phyloP scores from a whole-genome alignment of 2,797 vertebrate genomes.

The Platalea minor region DNA sequence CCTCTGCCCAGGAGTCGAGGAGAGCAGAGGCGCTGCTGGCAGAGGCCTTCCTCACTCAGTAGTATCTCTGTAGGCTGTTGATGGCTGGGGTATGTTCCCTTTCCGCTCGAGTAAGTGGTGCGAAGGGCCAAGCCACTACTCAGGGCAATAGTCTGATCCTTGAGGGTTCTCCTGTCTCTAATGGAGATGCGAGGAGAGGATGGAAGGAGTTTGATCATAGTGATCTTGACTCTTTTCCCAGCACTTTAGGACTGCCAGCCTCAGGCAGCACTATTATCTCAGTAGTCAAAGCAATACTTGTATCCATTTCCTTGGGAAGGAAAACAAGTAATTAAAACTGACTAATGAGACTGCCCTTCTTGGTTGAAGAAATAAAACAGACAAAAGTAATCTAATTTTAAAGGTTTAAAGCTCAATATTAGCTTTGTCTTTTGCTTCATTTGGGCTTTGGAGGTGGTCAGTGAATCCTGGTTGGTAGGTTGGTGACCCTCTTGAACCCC shows the following conservation, averaged over 20 bases:
- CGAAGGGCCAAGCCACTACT: not conserved
- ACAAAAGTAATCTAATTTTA: not conserved
- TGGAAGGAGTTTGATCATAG: not conserved
- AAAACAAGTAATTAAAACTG: not conserved
- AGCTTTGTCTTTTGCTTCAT: not conserved
- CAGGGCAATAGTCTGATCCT: not conserved
- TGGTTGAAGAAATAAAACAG: not conserved
- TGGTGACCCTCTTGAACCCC: not conserved
- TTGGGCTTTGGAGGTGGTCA: not conserved
- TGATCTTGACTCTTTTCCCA: not conserved
- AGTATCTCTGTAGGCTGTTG: not conserved
- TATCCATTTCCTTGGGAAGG: not conserved
- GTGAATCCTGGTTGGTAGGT: not conserved
- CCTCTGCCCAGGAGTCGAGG: too few species aligned
- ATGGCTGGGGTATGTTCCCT: not conserved
- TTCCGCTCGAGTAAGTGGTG: rapidly evolving
- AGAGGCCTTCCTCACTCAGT: not conserved
- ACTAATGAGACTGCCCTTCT: not conserved
- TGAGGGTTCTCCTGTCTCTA: not conserved
- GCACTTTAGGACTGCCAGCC: not conserved
- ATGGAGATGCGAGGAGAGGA: not conserved
- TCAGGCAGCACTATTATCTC: not conserved
- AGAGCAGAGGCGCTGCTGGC: not conserved
- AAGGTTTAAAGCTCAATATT: not conserved
- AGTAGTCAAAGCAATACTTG: not conserved